Base-by-base conservation (phyloP, 2,113 vertebrate species). In the Dryoscopus gambensis region DNA sequence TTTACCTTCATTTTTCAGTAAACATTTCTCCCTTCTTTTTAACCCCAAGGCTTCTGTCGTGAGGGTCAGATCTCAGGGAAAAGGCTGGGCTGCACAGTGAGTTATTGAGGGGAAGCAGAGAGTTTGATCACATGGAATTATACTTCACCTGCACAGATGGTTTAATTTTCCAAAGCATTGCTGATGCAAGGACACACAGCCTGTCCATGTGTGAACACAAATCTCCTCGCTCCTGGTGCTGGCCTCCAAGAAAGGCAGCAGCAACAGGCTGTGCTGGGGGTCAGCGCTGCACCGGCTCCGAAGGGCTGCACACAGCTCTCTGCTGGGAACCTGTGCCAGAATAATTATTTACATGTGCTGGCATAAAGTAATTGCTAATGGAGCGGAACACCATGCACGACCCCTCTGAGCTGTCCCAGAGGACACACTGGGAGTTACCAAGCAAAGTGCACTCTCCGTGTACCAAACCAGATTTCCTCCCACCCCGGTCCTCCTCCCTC, bases 301-400 rank as follows among this genome's bases (percentile, higher is more conserved):
- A 23, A 73, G 75, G 82, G 19, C 75, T 89, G 82, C 50, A 25
- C 35, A 8, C 87, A 95, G 78, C 62, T 30, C 52, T 73, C 64
- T 65, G 47, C 87, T 64, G 92, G 64, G 85, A 93, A 74, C 44
- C 71, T 28, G 19, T 93, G 95, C 88, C 93, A 96, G 95, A 96
- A 67, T 92, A 90, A 93, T 85, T 93, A 92, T 96, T 96, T 93
- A 92, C 85, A 88, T 92, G 71, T 92, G 85, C 96, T 95, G 95
- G 93, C 88, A 93, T 84, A 80, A 95, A 91, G 75, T 76, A 86
- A 90, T 96, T 78, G 53, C 92, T 94, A 94, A 94, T 88, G 90
- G 92, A 93, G 93, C 2, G 0, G 90, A 92, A 88, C 92, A 88
- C 85, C 93, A 13, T 69, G 91, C 87, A 74, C 42, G 27, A 46